Evolutionary conservation across 1,140 invertebrate genomes (phyloP).

Genomic region (Liolophura sinensis): DNA sequence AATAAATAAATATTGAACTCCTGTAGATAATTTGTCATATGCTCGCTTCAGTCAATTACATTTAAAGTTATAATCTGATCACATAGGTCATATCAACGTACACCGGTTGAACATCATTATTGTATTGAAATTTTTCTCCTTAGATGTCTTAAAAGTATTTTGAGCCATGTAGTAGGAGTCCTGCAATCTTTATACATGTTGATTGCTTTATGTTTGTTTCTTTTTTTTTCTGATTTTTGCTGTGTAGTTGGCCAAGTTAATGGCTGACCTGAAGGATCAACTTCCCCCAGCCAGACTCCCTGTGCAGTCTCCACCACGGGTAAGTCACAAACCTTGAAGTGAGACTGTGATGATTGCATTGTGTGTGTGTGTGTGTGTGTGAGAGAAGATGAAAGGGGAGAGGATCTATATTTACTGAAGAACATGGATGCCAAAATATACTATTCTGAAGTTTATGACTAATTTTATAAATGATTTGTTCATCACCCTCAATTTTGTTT

Average conservation of each 20-base stretch:
- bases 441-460: not conserved
- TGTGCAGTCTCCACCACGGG: conserved; percentile 10
- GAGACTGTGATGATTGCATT: no score
- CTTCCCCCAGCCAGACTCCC: conserved; percentile 15
- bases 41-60: not conserved
- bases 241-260: conserved; percentile 41
- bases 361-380: not conserved
- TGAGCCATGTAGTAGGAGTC: no score
- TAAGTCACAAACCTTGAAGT: conserved; percentile 9
- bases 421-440: no score
- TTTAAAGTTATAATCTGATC: not conserved
- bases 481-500: no score
- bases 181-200: no score
- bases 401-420: not conserved
- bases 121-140: no score
- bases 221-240: conserved; percentile 8
- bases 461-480: no score
- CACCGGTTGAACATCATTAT: no score
- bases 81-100: not conserved
- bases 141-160: no score
- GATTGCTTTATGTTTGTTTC: not conserved
- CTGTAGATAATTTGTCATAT: not conserved
- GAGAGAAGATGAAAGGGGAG: not conserved
- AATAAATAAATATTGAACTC: no score
- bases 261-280: conserved; percentile 34